These are phyloP conservation scores for Craterocephalus amniculus DNA, from an alignment of 2,797 vertebrate species.

Conservation along the genomic window DNA sequence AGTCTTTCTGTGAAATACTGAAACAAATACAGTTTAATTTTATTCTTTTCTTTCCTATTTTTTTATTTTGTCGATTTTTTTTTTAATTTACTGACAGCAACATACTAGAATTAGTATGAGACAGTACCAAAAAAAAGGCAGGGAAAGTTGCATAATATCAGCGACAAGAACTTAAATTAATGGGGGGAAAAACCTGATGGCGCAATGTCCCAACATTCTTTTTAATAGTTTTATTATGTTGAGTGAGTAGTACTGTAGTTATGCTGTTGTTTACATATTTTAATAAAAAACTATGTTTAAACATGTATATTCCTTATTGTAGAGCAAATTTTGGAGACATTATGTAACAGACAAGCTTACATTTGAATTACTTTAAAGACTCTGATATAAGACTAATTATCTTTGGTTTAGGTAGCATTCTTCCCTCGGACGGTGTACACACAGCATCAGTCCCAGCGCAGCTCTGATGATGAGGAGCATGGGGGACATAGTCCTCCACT, in stretches of 20 bases:
- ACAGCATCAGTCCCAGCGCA: constrained; percentile 87
- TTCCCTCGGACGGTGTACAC: constrained; percentile 84
- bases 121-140: background rate
- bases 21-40: no score
- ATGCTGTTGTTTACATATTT: no score
- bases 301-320: no score
- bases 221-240: no score
- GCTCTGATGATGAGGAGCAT: constrained; percentile 94
- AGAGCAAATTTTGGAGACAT: background rate
- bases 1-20: no score
- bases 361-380: background rate
- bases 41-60: no score
- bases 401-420: constrained; percentile 84
- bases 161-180: background rate
- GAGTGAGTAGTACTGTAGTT: no score
- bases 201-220: no score
- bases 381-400: background rate
- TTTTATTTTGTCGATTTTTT: no score
- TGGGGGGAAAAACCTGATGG: no score
- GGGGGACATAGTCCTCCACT: constrained; percentile 90
- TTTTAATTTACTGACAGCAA: background rate
- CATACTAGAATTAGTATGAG: background rate
- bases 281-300: no score
- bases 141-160: background rate
- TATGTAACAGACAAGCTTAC: background rate